Evolutionary conservation across 2,113 vertebrate genomes (phyloP).

Genomic region (Amphiprion percula): DNA sequence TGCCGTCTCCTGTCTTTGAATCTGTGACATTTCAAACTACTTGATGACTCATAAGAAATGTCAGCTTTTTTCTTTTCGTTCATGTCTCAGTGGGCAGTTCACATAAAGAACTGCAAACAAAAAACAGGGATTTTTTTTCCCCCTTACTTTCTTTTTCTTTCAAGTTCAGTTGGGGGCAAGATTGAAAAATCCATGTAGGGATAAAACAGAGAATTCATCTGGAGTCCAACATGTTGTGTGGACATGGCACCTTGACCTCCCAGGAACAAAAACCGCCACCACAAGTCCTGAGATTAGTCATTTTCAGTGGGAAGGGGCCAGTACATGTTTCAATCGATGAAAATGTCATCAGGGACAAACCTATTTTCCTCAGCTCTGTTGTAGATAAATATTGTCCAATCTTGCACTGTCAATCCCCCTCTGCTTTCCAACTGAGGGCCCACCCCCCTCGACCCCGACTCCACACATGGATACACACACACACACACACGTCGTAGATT

Average conservation of each 20-base stretch:
- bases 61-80: background rate
- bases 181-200: constrained; percentile 73
- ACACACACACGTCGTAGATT: constrained; percentile 66
- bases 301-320: constrained; percentile 64
- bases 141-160: background rate
- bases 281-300: constrained; percentile 75
- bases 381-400: constrained; percentile 82
- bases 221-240: constrained; percentile 61
- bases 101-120: constrained; percentile 34
- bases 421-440: constrained; percentile 56
- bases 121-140: constrained; percentile 9
- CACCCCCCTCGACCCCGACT: background rate
- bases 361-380: constrained; percentile 79
- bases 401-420: constrained; percentile 67
- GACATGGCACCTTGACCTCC: constrained; percentile 69
- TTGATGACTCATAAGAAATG: constrained; percentile 22
- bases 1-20: background rate
- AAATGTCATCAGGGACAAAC: constrained; percentile 84
- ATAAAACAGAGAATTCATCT: constrained; percentile 73
- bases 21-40: constrained; percentile 47
- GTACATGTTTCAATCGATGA: constrained; percentile 83
- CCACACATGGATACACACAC: constrained; percentile 42
- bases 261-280: constrained; percentile 64
- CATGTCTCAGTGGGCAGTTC: constrained; percentile 6
- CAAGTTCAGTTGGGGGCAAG: constrained; percentile 38